Base-by-base conservation (phyloP, 2,113 vertebrate species). In the Trochalopteron elliotii region DNA sequence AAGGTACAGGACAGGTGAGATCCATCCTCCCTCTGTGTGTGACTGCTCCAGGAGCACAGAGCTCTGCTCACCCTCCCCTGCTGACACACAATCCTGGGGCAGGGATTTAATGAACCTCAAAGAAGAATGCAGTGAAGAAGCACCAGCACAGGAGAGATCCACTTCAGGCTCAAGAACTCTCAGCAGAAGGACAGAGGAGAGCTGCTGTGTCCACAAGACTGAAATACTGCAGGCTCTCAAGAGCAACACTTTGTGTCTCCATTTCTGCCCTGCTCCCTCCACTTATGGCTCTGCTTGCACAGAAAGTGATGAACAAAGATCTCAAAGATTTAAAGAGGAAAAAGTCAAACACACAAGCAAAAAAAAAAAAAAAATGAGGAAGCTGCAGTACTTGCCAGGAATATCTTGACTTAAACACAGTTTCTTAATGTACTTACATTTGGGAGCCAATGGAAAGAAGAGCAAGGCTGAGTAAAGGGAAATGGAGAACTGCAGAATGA, bases 1-100 rank as follows among this genome's bases (percentile, higher is more conserved):
- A 44, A 85, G 31, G 40, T 4, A 11, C 21, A 3, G 33, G 45
- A 5, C 16, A 7, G 1, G 6, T 13, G 83, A 44, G 44, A 61
- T 19, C 37, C 59, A 40, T 27, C 80, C 6, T 18, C 20, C 23
- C 3, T 20, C 5, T 10, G 1, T 0, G 8, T 21, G 44, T 5
- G 37, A 18, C 6, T 33, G 57, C 80, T 15, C 10, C 21, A 64
- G 39, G 20, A 11, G n/a, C 25, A 39, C 40, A 4, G 25, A 68
- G 49, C 79, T 67, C 72, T 27, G 52, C 69, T 35, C 19, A 3
- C 53, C 86, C 83, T 13, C 35, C 3, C 19, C 27, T 9, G 28
- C 69, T 55, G 69, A 3, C 70, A 16, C 12, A 11, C 39, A 11
- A 1, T 8, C 57, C 35, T n/a, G n/a, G 71, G 22, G 19, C 4